These are phyloP conservation scores for Geotrypetes seraphini DNA, from an alignment of 2,797 vertebrate species.

Conservation along the genomic window DNA sequence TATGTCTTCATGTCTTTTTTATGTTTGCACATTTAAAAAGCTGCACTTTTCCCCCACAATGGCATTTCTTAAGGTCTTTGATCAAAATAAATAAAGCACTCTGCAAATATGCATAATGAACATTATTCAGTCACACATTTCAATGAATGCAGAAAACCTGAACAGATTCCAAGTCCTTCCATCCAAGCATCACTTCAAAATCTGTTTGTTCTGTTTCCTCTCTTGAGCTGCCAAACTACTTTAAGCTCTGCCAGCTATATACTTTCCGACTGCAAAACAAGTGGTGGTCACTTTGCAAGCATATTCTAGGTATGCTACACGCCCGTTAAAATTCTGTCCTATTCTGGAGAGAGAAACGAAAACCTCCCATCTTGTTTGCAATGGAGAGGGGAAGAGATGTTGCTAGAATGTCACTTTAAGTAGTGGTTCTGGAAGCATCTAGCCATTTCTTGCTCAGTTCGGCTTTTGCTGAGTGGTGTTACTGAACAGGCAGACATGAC, in stretches of 20 bases:
- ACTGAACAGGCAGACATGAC: slow-evolving; percentile 15
- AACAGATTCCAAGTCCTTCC: slow-evolving; percentile 59
- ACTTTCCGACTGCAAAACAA: slow-evolving; percentile 62
- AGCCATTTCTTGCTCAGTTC: too few relatives aligned
- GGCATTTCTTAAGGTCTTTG: too few relatives aligned
- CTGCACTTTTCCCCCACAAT: too few relatives aligned
- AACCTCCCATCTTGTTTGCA: too few relatives aligned
- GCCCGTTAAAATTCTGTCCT: slow-evolving; percentile 43
- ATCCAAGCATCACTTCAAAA: slow-evolving; percentile 65
- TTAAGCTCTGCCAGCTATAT: slow-evolving; percentile 55
- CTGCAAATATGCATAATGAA: slow-evolving; percentile 47
- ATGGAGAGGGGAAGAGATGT: slow-evolving; percentile 11
- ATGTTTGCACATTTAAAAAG: too few relatives aligned
- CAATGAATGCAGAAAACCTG: slow-evolving; percentile 55
- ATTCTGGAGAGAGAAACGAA: slow-evolving; percentile 19
- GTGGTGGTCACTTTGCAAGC: slow-evolving; percentile 62
- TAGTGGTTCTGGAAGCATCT: too few relatives aligned
- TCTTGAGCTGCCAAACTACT: slow-evolving; percentile 55
- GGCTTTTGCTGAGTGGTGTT: too few relatives aligned
- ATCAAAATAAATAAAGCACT: background rate
- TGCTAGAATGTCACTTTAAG: slow-evolving; percentile 1
- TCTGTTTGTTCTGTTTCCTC: slow-evolving; percentile 69
- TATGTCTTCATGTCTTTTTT: too few relatives aligned
- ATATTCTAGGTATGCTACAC: slow-evolving; percentile 44
- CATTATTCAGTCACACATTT: slow-evolving; percentile 62